phyloP scores from a whole-genome alignment of 2,888 invertebrate genomes.

The Drosophila antonietae region DNA sequence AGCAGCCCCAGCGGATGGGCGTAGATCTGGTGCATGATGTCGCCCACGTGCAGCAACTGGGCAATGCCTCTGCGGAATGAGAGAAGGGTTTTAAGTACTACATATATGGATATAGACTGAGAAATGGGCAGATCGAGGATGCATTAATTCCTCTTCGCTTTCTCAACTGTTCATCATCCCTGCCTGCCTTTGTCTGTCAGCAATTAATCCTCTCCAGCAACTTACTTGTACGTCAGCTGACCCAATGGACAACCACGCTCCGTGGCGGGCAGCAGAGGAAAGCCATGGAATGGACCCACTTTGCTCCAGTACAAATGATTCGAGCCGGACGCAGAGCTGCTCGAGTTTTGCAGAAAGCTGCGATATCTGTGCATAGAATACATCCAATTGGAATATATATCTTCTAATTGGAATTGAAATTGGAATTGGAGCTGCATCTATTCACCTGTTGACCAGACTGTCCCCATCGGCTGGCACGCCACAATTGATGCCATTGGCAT shows the following conservation, averaged over 20 bases:
- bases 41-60: constrained; percentile 93
- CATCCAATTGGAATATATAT: rapidly evolving
- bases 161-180: neutral
- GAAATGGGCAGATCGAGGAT: neutral
- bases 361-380: constrained; percentile 75
- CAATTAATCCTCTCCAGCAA: neutral
- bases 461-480: constrained; percentile 86
- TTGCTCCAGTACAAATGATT: constrained; percentile 90
- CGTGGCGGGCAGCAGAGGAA: constrained; percentile 90
- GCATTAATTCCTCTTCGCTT: too few species aligned
- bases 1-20: constrained; percentile 84
- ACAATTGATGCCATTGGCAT: constrained; percentile 91
- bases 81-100: neutral
- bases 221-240: constrained; percentile 89
- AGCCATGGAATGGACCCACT: constrained; percentile 93
- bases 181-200: neutral
- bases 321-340: constrained; percentile 78
- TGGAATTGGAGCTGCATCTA: too few species aligned
- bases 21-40: constrained; percentile 87
- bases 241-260: constrained; percentile 91
- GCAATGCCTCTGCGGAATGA: constrained; percentile 87
- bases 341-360: constrained; percentile 82
- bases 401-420: neutral
- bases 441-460: constrained; percentile 82
- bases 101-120: neutral